These are phyloP conservation scores for Sebastolobus altivelis DNA, from an alignment of 2,797 vertebrate genomes.

Conservation along the genomic window DNA sequence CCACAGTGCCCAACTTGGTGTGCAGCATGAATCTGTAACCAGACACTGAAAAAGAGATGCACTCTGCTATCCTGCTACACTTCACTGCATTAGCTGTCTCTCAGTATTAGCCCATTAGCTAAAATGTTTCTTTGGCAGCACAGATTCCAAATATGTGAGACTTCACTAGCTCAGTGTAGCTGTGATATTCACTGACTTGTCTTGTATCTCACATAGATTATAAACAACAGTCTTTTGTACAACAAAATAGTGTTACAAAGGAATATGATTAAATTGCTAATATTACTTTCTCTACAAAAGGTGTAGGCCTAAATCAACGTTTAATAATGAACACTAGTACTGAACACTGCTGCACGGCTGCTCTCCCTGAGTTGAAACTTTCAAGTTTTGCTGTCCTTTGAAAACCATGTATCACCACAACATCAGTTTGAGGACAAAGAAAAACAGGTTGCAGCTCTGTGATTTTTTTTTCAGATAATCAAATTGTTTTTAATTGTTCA, in stretches of 20 bases:
- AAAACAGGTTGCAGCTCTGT: not conserved
- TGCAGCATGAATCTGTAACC: slow-evolving; percentile 33
- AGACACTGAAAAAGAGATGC: slow-evolving; percentile 16
- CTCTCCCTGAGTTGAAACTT: not conserved
- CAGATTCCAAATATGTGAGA: not conserved
- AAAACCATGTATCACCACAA: not conserved
- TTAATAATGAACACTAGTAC: not conserved
- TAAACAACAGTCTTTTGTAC: not conserved
- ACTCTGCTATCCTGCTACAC: slow-evolving; percentile 16
- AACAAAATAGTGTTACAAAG: not conserved
- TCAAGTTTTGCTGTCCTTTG: not conserved
- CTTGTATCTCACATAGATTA: not conserved
- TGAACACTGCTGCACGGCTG: not conserved
- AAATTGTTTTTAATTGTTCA: not conserved
- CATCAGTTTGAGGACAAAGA: not conserved
- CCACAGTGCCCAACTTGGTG: slow-evolving; percentile 20
- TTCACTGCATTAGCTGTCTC: slow-evolving; percentile 11
- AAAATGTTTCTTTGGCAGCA: not conserved
- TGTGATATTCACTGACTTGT: not conserved
- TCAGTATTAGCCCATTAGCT: not conserved
- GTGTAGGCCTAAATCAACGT: not conserved
- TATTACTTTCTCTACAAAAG: not conserved
- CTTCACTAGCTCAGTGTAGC: not conserved
- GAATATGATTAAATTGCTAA: not conserved
- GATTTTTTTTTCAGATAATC: not conserved